These are phyloP conservation scores for Phengaris arion DNA, from an alignment of 2,888 invertebrate genomes.

Conservation along the genomic window DNA sequence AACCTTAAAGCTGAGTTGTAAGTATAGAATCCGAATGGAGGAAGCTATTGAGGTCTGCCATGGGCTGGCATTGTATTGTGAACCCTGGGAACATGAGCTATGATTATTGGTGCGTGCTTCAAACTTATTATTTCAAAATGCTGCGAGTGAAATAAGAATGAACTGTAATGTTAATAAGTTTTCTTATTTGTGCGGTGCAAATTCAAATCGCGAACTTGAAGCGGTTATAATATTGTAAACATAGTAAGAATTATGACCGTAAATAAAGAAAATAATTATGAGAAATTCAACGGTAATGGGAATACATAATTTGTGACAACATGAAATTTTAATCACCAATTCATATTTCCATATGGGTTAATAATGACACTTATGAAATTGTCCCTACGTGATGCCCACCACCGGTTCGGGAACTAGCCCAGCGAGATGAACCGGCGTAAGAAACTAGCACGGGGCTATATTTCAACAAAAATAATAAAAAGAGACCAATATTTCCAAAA, in stretches of 20 bases:
- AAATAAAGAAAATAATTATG: neutral
- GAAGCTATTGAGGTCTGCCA: constrained; percentile 46
- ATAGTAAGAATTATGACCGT: neutral
- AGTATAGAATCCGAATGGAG: constrained; percentile 35
- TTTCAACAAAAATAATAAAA: no score
- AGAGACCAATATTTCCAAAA: neutral
- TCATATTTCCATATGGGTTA: no score
- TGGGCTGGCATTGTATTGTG: constrained; percentile 51
- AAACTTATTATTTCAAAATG: constrained; percentile 43
- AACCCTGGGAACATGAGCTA: constrained; percentile 53
- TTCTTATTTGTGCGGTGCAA: neutral
- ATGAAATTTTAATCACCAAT: neutral
- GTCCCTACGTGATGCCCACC: no score
- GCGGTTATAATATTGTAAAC: neutral
- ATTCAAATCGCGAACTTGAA: neutral
- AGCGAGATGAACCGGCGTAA: no score
- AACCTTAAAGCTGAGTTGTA: constrained; percentile 20
- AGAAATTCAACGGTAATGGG: neutral
- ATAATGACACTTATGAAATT: no score
- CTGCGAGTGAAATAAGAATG: constrained; percentile 31
- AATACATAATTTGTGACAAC: no score
- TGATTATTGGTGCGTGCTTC: constrained; percentile 42
- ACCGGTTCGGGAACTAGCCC: no score
- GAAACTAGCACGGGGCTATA: no score
- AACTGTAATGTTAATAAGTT: constrained; percentile 29